A percentile compares a stretch with the other conserved stretches of the same genome.
Evolutionary conservation across 53 echinoderm and acorn worm genomes (phyloP).

Genomic region (Antedon mediterranea): DNA sequence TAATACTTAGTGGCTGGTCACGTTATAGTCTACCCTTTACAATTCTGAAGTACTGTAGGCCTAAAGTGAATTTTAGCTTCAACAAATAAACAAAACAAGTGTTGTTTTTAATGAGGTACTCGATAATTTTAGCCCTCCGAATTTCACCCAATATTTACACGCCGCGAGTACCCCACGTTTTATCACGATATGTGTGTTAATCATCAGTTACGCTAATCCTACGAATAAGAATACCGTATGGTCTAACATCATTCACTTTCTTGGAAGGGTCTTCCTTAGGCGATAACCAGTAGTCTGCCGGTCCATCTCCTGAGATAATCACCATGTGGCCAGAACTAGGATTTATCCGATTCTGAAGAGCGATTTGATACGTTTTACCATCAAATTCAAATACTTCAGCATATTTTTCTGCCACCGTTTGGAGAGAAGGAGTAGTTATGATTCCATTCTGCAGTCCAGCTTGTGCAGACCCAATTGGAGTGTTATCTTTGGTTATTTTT

Average conservation of each 20-base stretch:
- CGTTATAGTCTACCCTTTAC: too few species aligned
- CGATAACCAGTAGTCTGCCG: constrained; percentile 14
- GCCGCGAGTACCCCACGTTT: too few species aligned
- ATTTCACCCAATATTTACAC: too few species aligned
- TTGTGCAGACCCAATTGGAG: background rate
- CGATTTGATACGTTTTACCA: constrained; percentile 12
- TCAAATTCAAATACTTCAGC: background rate
- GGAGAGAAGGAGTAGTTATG: constrained; percentile 7
- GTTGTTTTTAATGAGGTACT: too few species aligned
- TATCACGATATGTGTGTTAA: too few species aligned
- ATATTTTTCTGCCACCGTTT: background rate
- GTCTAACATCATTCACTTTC: constrained; percentile 2
- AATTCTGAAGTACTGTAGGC: too few species aligned
- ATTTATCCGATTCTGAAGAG: constrained; percentile 19
- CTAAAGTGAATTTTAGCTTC: too few species aligned
- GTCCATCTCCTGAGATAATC: background rate
- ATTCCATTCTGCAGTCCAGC: background rate
- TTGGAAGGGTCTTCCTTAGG: constrained; percentile 16
- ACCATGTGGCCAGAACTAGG: background rate
- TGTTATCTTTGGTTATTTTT: background rate
- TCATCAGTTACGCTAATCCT: background rate
- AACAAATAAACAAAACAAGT: too few species aligned
- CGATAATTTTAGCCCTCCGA: too few species aligned
- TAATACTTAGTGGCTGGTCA: too few species aligned
- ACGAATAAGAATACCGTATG: constrained; percentile 18